Evolutionary conservation across 2,113 vertebrate genomes (phyloP).

Genomic region (Lagopus leucura): DNA sequence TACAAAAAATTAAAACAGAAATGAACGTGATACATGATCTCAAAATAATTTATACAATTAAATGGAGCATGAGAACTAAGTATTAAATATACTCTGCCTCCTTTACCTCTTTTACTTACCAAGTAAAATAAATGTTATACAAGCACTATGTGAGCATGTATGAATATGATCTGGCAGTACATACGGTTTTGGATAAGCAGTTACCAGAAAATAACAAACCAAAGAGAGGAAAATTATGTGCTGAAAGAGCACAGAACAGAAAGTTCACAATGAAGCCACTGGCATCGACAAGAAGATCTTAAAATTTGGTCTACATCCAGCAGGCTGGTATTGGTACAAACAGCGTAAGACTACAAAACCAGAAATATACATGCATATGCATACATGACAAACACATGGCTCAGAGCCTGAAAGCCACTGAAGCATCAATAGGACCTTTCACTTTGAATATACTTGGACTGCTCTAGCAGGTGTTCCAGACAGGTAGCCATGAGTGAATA

Average conservation of each 20-base stretch:
- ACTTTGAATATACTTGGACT: background rate
- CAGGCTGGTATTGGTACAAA: background rate
- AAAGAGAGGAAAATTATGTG: background rate
- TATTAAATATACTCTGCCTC: background rate
- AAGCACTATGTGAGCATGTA: background rate
- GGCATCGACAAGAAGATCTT: background rate
- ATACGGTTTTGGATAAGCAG: background rate
- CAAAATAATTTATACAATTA: background rate
- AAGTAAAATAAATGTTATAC: background rate
- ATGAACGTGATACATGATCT: background rate
- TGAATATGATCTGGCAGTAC: background rate
- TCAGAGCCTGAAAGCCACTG: background rate
- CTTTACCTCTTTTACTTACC: background rate
- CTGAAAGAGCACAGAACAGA: background rate
- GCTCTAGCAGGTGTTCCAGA: background rate
- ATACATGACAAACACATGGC: background rate
- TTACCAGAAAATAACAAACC: background rate
- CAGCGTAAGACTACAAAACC: background rate
- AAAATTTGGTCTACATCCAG: background rate
- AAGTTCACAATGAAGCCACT: background rate
- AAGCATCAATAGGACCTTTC: background rate
- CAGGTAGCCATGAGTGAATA: background rate
- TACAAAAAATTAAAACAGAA: background rate
- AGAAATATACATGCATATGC: background rate
- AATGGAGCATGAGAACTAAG: background rate